phyloP scores from a whole-genome alignment of 2,888 invertebrate genomes.

The Athetis lepigone region DNA sequence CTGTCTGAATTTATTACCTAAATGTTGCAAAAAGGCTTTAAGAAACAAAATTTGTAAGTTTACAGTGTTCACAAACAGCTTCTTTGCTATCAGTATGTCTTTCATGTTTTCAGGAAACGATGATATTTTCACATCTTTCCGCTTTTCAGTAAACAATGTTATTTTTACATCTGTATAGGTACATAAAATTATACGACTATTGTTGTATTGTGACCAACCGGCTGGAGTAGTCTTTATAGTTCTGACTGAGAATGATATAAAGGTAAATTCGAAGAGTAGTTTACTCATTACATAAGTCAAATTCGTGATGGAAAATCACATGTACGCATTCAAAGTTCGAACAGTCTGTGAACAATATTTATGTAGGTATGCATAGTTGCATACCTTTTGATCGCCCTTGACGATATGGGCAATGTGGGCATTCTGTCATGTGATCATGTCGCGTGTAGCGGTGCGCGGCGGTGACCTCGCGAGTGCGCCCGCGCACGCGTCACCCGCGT shows the following conservation, averaged over 20 bases:
- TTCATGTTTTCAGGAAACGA: too few species aligned
- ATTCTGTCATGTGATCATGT: constrained; percentile 24
- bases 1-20: background rate
- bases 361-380: constrained; percentile 13
- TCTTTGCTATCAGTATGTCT: too few species aligned
- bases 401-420: constrained; percentile 33
- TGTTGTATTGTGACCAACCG: background rate
- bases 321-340: constrained; percentile 17
- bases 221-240: background rate
- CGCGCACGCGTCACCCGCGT: constrained; percentile 68
- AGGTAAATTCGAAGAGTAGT: background rate
- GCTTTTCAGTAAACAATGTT: too few species aligned
- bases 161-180: too few species aligned
- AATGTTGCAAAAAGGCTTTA: background rate
- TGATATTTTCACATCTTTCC: too few species aligned
- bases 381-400: constrained; percentile 28
- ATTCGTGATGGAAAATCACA: constrained; percentile 6
- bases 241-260: background rate
- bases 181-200: background rate
- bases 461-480: constrained; percentile 60
- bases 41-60: too few species aligned
- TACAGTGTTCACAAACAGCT: too few species aligned
- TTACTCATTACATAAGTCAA: background rate
- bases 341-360: constrained; percentile 11
- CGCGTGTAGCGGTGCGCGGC: constrained; percentile 39